Conservation (phyloP, 35 echinoderm and acorn worm species). For the Patiria miniata region DNA sequence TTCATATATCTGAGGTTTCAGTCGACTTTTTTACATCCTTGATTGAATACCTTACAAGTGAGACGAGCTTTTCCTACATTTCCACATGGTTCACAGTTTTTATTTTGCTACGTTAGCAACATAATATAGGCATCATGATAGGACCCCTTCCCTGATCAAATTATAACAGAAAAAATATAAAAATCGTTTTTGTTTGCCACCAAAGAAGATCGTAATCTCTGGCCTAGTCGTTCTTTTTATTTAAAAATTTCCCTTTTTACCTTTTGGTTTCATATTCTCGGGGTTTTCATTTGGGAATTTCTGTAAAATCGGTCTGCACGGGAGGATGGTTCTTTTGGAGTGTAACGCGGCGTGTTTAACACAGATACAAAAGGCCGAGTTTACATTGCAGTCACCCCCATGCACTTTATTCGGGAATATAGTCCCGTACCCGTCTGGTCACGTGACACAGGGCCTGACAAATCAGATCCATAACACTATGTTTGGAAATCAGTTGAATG, state of each 20-base stretch:
- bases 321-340: background rate
- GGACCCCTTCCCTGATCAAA: background rate
- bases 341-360: background rate
- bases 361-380: conserved; percentile 4
- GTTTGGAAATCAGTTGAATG: no score
- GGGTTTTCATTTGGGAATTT: background rate
- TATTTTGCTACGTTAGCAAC: no score
- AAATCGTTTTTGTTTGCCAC: background rate
- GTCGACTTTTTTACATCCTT: no score
- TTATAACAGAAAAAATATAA: conserved; percentile 11
- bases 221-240: background rate
- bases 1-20: no score
- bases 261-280: background rate
- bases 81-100: no score
- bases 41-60: no score
- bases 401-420: background rate
- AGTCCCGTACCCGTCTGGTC: background rate
- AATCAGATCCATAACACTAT: background rate
- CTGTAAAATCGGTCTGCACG: background rate
- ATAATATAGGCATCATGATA: no score
- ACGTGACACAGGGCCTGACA: background rate
- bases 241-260: background rate
- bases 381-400: background rate
- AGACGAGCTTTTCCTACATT: no score
- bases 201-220: conserved; percentile 1